Evolutionary conservation across 2,888 invertebrate genomes (phyloP), one percentile per base, ranked within the genome.

Genomic region (Minunthozetes semirufus): DNA sequence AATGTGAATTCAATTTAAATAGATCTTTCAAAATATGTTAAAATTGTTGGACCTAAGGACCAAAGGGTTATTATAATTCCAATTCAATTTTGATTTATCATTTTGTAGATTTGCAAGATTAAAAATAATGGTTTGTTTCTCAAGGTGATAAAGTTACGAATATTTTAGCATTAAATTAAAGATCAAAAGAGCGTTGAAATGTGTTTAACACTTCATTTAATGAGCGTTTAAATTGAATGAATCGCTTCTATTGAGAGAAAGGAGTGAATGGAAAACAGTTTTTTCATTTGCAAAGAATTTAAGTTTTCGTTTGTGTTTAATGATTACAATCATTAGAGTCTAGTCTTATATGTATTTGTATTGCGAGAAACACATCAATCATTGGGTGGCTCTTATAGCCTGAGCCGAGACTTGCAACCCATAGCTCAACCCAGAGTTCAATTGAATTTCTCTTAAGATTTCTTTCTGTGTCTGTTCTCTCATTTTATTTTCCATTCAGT

Each of bases 291-390:
- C 15, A 17, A 9, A n/a, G 61, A 61, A 61, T 61, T 61, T 29
- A 61, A 29, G 29, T 59, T 59, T 59, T 11, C 22, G 22, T 48
- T 15, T 19, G 13, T 59, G 29, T 61, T 29, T 61, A 61, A 61
- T 61, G 61, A 61, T 17, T 3, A 17, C 29, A 61, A 61, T 33
- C 61, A 61, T 61, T 53, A 19, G n/a, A 53, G 3, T 15, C 6
- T 48, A 48, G 17, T 48, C 48, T 48, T 4, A 4, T 17, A 3
- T 48, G 17, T 17, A 22, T 59, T 22, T 19, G 29, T 8, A 61
- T 61, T 29, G 61, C 25, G 61, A 61, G 61, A 27, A 61, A 48
- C 17, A 48, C 19, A 61, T 61, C 61, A 61, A 61, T 61, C 61
- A 61, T 53, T 53, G 19, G n/a, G 53, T 61, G 61, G n/a, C 27